Base-by-base conservation (phyloP, 1,140 invertebrate species). In the Atta colombica region DNA sequence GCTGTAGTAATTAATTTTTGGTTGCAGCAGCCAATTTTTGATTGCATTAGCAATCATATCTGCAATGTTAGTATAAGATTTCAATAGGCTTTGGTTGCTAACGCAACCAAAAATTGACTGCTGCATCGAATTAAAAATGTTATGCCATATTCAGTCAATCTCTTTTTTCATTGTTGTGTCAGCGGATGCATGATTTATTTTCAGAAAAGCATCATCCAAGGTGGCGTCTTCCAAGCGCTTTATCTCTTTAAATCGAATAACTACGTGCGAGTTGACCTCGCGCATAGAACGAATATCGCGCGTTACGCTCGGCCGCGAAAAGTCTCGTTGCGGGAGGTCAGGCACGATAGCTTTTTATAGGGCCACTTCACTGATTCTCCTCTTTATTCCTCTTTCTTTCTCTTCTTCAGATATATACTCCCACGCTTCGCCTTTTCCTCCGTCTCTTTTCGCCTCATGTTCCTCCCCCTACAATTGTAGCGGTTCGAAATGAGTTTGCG, bases 261-360 rank as follows among this genome's bases (percentile, higher is more conserved):
- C 25, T 25, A 25, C 25, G 25, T 25, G 25, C 25, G 25, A 77
- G 58, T 3, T 61, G n/a, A 58, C n/a, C 16, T 35, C 45, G 66
- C 53, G 71, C 77, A 72, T 68, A 91, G 45, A 72, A 85, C 89
- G 88, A 0, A 3, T 90, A 91, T 91, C 89, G 87, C 66, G 55
- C 69, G 80, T 82, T 89, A 90, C 85, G 91, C 88, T 93, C 91
- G 90, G 91, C 89, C 91, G 88, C 86, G 80, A 89, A 87, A 87
- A 89, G 84, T 90, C 81, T 84, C 90, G 92, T 94, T 94, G 93
- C 91, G 94, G 91, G 92, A 94, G 93, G 93, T 94, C 93, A 93
- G 93, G 93, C 91, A 94, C 90, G 92, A 94, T 93, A 91, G 90
- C 90, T 93, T 93, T 94, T 94, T 94, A 93, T 94, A 94, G 90